A percentile compares a stretch with the other conserved stretches of the same genome.
Conservation (phyloP, 2,113 vertebrate genomes). For the Geococcyx californianus region DNA sequence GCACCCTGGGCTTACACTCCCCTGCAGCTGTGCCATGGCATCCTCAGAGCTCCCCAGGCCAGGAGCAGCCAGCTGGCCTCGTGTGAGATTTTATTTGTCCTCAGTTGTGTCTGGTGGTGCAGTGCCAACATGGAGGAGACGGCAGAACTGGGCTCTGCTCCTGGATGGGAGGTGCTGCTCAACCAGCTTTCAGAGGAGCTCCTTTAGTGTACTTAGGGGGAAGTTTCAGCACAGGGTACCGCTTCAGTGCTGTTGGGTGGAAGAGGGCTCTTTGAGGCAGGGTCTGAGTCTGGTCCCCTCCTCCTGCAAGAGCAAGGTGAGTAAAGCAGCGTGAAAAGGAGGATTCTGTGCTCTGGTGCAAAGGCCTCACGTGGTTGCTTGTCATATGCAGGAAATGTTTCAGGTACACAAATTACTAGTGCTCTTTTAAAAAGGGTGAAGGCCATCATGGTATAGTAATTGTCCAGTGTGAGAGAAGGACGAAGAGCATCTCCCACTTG, state of each 20-base stretch:
- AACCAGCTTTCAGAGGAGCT: background rate
- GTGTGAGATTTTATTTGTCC: background rate
- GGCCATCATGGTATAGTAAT: background rate
- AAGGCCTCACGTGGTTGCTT: background rate
- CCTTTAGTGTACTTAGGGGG: background rate
- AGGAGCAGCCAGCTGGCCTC: background rate
- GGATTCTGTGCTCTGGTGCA: background rate
- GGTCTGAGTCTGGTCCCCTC: background rate
- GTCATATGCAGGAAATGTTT: background rate
- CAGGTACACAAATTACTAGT: background rate
- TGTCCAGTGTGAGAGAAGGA: background rate
- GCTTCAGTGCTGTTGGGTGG: background rate
- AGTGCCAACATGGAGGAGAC: background rate
- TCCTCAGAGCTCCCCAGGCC: background rate
- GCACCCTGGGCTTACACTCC: background rate
- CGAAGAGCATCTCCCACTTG: background rate
- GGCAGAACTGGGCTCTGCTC: background rate
- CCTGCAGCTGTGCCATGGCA: background rate
- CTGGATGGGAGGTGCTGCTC: background rate
- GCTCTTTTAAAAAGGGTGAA: background rate
- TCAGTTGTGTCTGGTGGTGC: background rate
- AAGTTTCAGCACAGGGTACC: background rate
- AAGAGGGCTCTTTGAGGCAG: background rate
- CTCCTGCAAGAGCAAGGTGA: background rate
- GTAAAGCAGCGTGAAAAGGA: background rate